These are phyloP conservation scores for Tachysurus vachellii DNA, from an alignment of 2,113 vertebrate species.

Conservation along the genomic window DNA sequence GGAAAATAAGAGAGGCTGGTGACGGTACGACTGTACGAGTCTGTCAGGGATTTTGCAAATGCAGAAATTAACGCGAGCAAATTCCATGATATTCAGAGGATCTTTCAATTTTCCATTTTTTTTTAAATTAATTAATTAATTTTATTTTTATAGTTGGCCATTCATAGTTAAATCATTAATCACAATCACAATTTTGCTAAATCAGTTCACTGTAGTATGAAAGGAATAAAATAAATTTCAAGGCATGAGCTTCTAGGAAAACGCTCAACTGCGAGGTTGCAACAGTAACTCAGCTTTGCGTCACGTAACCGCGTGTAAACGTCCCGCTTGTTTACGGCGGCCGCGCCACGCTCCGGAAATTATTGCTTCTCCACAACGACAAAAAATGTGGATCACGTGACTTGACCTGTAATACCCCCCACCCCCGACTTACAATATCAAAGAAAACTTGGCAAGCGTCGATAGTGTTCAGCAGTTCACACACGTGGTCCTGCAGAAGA, in stretches of 20 bases:
- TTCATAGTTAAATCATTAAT: neutral
- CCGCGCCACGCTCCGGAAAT: neutral
- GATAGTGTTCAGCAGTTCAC: conserved; percentile 96
- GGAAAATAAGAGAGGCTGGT: neutral
- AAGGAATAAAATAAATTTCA: neutral
- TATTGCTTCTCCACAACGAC: neutral
- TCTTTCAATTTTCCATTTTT: too few relatives aligned
- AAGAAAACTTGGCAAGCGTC: conserved; percentile 99
- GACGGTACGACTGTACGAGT: neutral
- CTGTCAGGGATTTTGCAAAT: too few relatives aligned
- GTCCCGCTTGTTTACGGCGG: neutral
- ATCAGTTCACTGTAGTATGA: neutral
- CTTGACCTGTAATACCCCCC: too few relatives aligned
- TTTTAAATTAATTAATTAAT: too few relatives aligned
- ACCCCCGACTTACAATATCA: conserved; percentile 88
- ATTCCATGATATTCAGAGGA: too few relatives aligned
- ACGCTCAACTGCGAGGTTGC: neutral
- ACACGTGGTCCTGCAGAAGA: conserved; percentile 87
- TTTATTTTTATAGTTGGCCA: too few relatives aligned
- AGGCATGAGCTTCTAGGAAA: neutral
- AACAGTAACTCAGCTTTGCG: neutral
- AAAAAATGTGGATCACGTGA: neutral
- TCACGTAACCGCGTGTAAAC: too few relatives aligned
- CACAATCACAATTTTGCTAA: neutral
- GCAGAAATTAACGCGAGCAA: too few relatives aligned